Evolutionary conservation across 2,888 invertebrate genomes (phyloP).

Genomic region (Oscheius sp.): DNA sequence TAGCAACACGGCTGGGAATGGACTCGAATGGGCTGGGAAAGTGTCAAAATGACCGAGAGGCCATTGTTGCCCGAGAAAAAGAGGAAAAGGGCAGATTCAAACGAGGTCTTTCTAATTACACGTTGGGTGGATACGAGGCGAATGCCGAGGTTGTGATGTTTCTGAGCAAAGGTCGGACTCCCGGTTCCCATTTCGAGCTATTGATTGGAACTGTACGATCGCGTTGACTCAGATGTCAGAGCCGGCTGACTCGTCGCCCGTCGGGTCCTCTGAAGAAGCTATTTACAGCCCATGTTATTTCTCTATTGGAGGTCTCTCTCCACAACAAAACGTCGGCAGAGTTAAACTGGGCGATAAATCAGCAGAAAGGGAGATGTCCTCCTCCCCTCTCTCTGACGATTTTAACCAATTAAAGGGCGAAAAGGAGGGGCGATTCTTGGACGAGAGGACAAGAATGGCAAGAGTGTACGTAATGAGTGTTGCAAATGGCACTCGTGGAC

Average conservation of each 20-base stretch:
- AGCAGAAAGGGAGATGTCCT: neutral
- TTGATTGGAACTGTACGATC: conserved; percentile 28
- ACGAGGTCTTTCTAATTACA: too few species aligned
- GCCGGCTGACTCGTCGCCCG: conserved; percentile 21
- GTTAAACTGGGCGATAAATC: conserved; percentile 32
- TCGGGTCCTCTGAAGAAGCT: conserved; percentile 6
- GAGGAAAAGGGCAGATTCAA: neutral
- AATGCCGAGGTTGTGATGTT: neutral
- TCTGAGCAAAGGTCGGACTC: neutral
- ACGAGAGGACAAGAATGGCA: conserved; percentile 4
- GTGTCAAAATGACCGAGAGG: neutral
- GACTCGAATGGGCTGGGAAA: neutral
- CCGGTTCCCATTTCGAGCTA: neutral
- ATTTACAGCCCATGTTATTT: neutral
- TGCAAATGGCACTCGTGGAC: conserved; percentile 30
- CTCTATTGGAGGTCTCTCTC: neutral
- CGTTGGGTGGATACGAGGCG: neutral
- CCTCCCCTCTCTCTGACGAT: neutral
- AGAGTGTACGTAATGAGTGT: conserved; percentile 32
- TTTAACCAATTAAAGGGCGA: neutral
- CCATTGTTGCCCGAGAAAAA: neutral
- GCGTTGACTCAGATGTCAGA: conserved; percentile 31
- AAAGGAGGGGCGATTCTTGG: neutral
- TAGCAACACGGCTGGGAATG: conserved; percentile 8
- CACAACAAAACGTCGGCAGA: neutral